Evolutionary conservation across 1,140 invertebrate genomes (phyloP), one percentile per base, ranked within the genome.

Genomic region (Heliconius melpomene): DNA sequence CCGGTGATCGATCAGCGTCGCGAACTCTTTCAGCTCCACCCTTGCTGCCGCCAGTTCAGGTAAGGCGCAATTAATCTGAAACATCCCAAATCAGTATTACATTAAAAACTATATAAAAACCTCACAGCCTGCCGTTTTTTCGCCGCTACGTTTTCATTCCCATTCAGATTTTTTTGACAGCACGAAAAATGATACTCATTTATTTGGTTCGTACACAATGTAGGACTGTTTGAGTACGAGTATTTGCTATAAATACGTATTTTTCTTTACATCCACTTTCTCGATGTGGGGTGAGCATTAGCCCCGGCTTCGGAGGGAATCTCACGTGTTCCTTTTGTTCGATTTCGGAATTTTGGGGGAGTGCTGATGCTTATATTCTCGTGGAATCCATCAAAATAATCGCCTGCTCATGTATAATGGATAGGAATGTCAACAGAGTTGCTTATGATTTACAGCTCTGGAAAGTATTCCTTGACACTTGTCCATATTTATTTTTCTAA

Each of bases 231-330:
- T 93, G 93, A 94, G 92, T 93, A 93, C 91, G 91, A 93, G 91
- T 94, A 94, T 94, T 94, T 93, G 93, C 93, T 94, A 94, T 94
- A 94, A 94, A 94, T 94, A 94, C 92, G 91, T 87, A 94, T 94
- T 94, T 94, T 94, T 94, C 93, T 94, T 90, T 92, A 89, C 92
- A 93, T 93, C 92, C 93, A 90, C 91, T 93, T 93, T 88, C 89
- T 90, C 87, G 84, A 86, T 89, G 87, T 94, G 88, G 93, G 93
- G 92, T 92, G 91, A 90, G 89, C 89, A 91, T 93, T 93, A 93
- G 91, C 89, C 89, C 89, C 87, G 85, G 85, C 84, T 86, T 83
- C 87, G 86, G 87, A 92, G 91, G 90, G 91, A 91, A 91, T 86
- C 89, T 92, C 88, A 90, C 89, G 89, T 92, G 90, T 92, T 92